A percentile compares a stretch with the other conserved stretches of the same genome.
Conservation (phyloP, 2,888 invertebrate species). For the Pteria penguin region DNA sequence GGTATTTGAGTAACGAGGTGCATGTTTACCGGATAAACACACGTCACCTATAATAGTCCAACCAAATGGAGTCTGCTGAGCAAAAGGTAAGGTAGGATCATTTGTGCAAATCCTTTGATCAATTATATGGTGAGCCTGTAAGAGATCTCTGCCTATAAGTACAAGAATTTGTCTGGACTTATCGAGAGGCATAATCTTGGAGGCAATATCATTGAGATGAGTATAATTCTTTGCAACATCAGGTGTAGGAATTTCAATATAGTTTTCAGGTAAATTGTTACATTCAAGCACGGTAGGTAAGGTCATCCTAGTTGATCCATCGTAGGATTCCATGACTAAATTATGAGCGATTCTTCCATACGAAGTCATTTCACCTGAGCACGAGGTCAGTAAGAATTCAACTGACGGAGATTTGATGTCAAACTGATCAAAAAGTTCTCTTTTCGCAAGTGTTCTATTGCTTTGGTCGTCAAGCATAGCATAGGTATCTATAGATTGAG, state of each 20-base stretch:
- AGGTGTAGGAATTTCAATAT: constrained; percentile 34
- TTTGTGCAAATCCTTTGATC: constrained; percentile 38
- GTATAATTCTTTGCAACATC: constrained; percentile 17
- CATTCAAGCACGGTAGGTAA: constrained; percentile 38
- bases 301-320: constrained; percentile 12
- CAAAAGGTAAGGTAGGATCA: constrained; percentile 28
- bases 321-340: constrained; percentile 23
- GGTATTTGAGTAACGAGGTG: neutral
- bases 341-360: constrained; percentile 24
- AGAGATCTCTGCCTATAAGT: constrained; percentile 43
- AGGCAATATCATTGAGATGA: constrained; percentile 31
- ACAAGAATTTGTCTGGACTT: constrained; percentile 23
- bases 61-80: constrained; percentile 31
- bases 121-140: constrained; percentile 36
- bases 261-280: constrained; percentile 26
- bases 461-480: constrained; percentile 45
- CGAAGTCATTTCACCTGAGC: constrained; percentile 30
- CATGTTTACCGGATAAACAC: constrained; percentile 23
- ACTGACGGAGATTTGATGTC: neutral
- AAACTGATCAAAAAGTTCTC: constrained; percentile 9
- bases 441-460: constrained; percentile 30
- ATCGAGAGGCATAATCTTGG: constrained; percentile 33
- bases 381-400: constrained; percentile 41
- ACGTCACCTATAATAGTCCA: constrained; percentile 37
- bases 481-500: neutral